phyloP scores from a whole-genome alignment of 35 echinoderm and acorn worm genomes.

The Heliocidaris tuberculata region DNA sequence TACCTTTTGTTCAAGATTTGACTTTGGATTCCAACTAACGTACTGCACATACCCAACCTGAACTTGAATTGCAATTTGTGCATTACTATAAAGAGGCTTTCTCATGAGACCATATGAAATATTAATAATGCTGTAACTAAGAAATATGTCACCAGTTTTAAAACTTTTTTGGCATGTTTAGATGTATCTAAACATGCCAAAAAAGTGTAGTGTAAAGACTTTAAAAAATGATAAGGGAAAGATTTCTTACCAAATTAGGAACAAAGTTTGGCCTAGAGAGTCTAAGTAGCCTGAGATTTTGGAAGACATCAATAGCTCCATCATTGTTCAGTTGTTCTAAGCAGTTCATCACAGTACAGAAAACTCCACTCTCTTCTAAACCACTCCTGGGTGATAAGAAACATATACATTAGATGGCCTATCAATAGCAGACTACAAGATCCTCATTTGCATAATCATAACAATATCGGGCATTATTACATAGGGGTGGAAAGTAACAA shows the following conservation, averaged over 20 bases:
- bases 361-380: constrained; percentile 8
- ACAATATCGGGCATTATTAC: too few relatives aligned
- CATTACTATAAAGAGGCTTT: too few relatives aligned
- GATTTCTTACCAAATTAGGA: not conserved
- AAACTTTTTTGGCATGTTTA: too few relatives aligned
- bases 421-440: too few relatives aligned
- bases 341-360: constrained; percentile 28
- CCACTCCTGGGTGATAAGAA: not conserved
- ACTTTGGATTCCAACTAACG: too few relatives aligned
- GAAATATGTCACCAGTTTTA: too few relatives aligned
- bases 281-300: constrained; percentile 18
- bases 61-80: too few relatives aligned
- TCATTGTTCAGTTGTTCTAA: constrained; percentile 27
- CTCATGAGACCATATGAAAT: too few relatives aligned
- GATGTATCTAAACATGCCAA: not conserved
- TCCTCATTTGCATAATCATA: too few relatives aligned
- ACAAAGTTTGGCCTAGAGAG: constrained; percentile 20
- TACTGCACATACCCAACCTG: too few relatives aligned
- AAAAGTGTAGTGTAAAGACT: not conserved
- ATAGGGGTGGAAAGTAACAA: too few relatives aligned
- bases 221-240: not conserved
- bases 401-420: not conserved
- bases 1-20: not conserved
- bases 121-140: too few relatives aligned
- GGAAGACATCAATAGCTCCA: constrained; percentile 26